A percentile compares a stretch with the other conserved stretches of the same genome.
Evolutionary conservation across 2,113 vertebrate species (phyloP).

Genomic region (Nibea coibor): DNA sequence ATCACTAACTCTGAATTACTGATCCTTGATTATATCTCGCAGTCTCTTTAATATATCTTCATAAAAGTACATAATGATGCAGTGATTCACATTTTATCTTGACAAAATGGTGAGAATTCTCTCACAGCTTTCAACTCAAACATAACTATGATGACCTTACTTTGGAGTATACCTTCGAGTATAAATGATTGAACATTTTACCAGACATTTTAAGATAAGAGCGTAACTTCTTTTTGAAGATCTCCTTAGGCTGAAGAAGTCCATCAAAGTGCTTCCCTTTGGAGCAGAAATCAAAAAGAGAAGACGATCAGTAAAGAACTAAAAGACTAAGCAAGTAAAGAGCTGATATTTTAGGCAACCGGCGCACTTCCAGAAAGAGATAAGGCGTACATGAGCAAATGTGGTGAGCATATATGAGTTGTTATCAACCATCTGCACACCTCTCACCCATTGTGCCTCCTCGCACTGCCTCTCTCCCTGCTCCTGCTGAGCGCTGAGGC

Average conservation of each 20-base stretch:
- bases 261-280: background rate
- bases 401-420: slow-evolving; percentile 41
- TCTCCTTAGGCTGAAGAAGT: background rate
- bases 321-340: background rate
- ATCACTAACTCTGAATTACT: background rate
- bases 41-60: background rate
- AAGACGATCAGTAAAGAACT: background rate
- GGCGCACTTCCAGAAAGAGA: slow-evolving; percentile 7
- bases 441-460: slow-evolving; percentile 40
- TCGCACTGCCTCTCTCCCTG: slow-evolving; percentile 19
- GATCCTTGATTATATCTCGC: background rate
- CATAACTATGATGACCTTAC: background rate
- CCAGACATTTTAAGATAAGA: too few relatives aligned
- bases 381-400: slow-evolving; percentile 40
- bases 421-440: slow-evolving; percentile 71
- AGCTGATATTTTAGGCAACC: slow-evolving; percentile 7
- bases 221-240: background rate
- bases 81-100: background rate
- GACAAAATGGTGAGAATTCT: background rate
- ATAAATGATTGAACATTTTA: background rate
- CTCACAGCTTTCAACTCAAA: background rate
- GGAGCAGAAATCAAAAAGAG: slow-evolving; percentile 21
- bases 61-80: background rate
- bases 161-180: background rate
- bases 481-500: slow-evolving; percentile 38